phyloP scores from a whole-genome alignment of 2,888 invertebrate genomes.

The Eupithecia subumbrata region DNA sequence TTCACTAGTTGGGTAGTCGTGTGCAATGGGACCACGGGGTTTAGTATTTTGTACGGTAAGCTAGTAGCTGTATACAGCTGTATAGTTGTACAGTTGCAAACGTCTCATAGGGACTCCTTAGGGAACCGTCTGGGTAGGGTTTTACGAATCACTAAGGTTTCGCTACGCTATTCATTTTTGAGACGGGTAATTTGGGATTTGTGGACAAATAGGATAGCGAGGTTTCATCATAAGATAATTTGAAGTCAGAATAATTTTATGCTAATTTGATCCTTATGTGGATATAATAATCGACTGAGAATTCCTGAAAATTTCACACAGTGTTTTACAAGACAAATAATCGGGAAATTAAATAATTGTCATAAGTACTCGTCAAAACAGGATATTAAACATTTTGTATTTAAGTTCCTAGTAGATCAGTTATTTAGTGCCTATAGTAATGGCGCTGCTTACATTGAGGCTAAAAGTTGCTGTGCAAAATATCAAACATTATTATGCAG shows the following conservation, averaged over 20 bases:
- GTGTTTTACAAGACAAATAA: too few species aligned
- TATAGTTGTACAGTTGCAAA: constrained; percentile 39
- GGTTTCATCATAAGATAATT: neutral
- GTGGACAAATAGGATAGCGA: constrained; percentile 17
- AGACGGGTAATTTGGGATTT: constrained; percentile 59
- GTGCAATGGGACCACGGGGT: neutral
- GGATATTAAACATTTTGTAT: too few species aligned
- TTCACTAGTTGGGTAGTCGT: neutral
- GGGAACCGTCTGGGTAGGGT: constrained; percentile 59
- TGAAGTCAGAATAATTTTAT: neutral
- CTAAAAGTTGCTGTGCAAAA: too few species aligned
- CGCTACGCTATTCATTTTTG: constrained; percentile 57
- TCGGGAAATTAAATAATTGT: too few species aligned
- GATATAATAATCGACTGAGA: neutral
- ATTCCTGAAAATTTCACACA: too few species aligned
- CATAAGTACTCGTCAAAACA: too few species aligned
- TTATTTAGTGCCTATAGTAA: too few species aligned
- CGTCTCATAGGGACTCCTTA: constrained; percentile 47
- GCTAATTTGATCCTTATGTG: neutral
- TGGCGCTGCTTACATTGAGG: too few species aligned
- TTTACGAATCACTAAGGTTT: constrained; percentile 64
- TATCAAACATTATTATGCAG: too few species aligned
- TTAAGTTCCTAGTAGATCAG: too few species aligned
- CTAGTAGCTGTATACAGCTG: constrained; percentile 7
- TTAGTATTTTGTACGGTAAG: constrained; percentile 28